phyloP scores from a whole-genome alignment of 2,888 invertebrate genomes.

The Drosophila kanekoi region DNA sequence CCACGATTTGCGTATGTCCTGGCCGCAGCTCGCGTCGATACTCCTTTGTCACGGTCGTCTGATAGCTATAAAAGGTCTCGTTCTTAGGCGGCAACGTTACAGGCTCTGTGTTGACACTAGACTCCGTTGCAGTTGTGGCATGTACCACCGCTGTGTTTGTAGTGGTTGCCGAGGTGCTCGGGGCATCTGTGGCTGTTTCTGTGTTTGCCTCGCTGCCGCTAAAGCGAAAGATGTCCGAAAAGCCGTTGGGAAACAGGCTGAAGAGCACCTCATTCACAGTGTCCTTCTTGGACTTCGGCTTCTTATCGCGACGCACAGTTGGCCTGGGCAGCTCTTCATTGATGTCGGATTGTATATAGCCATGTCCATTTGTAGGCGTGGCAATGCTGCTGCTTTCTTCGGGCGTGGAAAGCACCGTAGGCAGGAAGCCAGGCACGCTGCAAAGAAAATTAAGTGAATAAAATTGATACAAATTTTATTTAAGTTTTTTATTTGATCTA shows the following conservation, averaged over 20 bases:
- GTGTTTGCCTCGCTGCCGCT: conserved; percentile 65
- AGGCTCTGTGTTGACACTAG: conserved; percentile 16
- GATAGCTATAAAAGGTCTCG: conserved; percentile 69
- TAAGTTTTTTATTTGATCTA: too few species aligned
- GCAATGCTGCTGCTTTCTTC: conserved; percentile 2
- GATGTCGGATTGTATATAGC: conserved; percentile 79
- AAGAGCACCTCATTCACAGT: conserved; percentile 81
- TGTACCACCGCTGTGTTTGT: conserved; percentile 39
- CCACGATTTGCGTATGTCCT: conserved; percentile 81
- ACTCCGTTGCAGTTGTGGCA: conserved; percentile 25
- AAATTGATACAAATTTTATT: background rate
- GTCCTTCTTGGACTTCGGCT: conserved; percentile 44
- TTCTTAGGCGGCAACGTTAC: conserved; percentile 29
- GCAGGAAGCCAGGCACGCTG: conserved; percentile 58
- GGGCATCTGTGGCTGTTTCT: conserved; percentile 30
- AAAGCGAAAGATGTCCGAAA: conserved; percentile 82
- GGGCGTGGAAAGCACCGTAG: conserved; percentile 31
- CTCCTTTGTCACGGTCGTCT: conserved; percentile 75
- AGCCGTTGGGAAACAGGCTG: conserved; percentile 81
- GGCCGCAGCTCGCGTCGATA: conserved; percentile 75
- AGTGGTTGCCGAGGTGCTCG: conserved; percentile 37
- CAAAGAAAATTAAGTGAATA: background rate
- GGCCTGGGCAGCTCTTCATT: conserved; percentile 61
- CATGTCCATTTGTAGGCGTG: conserved; percentile 68
- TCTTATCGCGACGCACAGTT: conserved; percentile 11